Evolutionary conservation across 2,113 vertebrate species (phyloP).

Genomic region (Anoplopoma fimbria): DNA sequence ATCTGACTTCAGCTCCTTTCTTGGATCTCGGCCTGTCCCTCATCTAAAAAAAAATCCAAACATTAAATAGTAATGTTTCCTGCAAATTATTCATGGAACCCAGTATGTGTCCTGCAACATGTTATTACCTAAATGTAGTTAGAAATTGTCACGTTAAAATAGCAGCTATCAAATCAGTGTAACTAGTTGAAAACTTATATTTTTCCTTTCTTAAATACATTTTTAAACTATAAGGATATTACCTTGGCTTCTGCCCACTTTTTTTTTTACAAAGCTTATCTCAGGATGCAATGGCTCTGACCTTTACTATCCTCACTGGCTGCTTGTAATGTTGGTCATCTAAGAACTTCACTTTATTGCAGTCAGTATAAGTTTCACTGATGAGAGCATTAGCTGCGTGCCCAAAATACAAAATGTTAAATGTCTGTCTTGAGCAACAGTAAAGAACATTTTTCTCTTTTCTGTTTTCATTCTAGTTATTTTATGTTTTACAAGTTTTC

Average conservation of each 20-base stretch:
- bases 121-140: constrained; percentile 23
- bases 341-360: constrained; percentile 37
- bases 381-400: constrained; percentile 30
- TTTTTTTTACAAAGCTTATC: constrained; percentile 1
- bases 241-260: background rate
- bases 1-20: background rate
- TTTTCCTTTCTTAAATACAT: background rate
- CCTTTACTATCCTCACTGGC: constrained; percentile 33
- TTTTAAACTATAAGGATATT: constrained; percentile 7
- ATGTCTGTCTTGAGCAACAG: background rate
- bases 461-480: background rate
- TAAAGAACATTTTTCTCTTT: background rate
- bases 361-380: constrained; percentile 33
- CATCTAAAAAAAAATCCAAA: constrained; percentile 6
- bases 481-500: background rate
- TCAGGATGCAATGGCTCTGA: constrained; percentile 15
- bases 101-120: background rate
- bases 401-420: constrained; percentile 15
- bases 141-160: background rate
- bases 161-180: constrained; percentile 11
- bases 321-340: constrained; percentile 35
- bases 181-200: background rate
- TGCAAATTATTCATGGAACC: background rate
- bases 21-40: background rate
- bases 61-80: constrained; percentile 12